phyloP scores from a whole-genome alignment of 2,113 vertebrate species.

The Prolemur simus region DNA sequence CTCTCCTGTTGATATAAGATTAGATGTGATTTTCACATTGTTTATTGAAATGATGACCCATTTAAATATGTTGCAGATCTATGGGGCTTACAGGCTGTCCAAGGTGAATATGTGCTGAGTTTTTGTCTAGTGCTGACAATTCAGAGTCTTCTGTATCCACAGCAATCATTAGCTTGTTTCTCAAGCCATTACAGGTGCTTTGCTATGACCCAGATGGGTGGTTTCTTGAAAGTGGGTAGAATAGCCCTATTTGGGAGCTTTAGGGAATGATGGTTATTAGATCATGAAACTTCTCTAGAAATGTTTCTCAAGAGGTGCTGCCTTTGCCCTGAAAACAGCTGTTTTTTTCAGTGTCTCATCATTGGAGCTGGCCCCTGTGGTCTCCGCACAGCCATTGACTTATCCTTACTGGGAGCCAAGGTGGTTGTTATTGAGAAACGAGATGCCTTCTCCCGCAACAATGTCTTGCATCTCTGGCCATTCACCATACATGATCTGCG shows the following conservation, averaged over 20 bases:
- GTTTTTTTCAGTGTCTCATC: conserved; percentile 94
- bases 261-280: neutral
- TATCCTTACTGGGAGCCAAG: conserved; percentile 95
- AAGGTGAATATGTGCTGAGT: neutral
- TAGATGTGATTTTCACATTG: neutral
- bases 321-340: conserved; percentile 38
- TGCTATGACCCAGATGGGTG: neutral
- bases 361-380: conserved; percentile 98
- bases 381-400: conserved; percentile 96
- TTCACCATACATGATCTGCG: conserved; percentile 98
- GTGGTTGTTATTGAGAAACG: conserved; percentile 98
- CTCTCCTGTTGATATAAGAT: neutral
- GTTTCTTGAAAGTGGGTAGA: neutral
- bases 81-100: neutral
- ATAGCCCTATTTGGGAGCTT: neutral
- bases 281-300: neutral
- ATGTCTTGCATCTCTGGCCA: conserved; percentile 97
- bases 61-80: neutral
- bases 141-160: neutral
- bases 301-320: fast-evolving
- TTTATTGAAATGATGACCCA: neutral
- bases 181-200: neutral
- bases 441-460: conserved; percentile 98
- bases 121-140: neutral
- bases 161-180: neutral